Evolutionary conservation across 2,888 invertebrate genomes (phyloP).

Genomic region (Branchellion lobata): DNA sequence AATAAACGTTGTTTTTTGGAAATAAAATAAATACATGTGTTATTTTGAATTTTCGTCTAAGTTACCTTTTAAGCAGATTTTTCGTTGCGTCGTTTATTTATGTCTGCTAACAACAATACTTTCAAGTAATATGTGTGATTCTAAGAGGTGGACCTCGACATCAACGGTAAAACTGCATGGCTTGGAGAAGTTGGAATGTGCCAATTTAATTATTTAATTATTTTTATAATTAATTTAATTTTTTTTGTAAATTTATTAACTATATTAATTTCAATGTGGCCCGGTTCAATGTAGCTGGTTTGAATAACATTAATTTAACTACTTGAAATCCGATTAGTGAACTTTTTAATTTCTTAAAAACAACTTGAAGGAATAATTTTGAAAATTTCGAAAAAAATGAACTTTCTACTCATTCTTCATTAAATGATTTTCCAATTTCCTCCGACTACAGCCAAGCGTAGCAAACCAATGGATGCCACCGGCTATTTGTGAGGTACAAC

Average conservation of each 20-base stretch:
- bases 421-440: too few species aligned
- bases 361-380: not conserved
- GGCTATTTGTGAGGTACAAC: slow-evolving; percentile 14
- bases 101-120: slow-evolving; percentile 4
- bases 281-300: not conserved
- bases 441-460: not conserved
- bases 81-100: slow-evolving; percentile 18
- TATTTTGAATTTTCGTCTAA: too few species aligned
- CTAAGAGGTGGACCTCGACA: not conserved
- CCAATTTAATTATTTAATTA: too few species aligned
- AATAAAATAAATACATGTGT: too few species aligned
- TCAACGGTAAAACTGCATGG: not conserved
- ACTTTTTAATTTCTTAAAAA: not conserved
- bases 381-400: too few species aligned
- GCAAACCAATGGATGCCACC: not conserved
- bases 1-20: too few species aligned
- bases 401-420: too few species aligned
- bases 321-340: not conserved
- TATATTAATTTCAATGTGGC: too few species aligned
- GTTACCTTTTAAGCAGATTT: too few species aligned
- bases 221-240: too few species aligned
- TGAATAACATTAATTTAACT: too few species aligned
- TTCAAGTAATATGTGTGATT: not conserved
- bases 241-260: too few species aligned
- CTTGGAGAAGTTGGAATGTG: not conserved